phyloP scores from a whole-genome alignment of 2,888 invertebrate genomes.

The Calliphora vomitoria region DNA sequence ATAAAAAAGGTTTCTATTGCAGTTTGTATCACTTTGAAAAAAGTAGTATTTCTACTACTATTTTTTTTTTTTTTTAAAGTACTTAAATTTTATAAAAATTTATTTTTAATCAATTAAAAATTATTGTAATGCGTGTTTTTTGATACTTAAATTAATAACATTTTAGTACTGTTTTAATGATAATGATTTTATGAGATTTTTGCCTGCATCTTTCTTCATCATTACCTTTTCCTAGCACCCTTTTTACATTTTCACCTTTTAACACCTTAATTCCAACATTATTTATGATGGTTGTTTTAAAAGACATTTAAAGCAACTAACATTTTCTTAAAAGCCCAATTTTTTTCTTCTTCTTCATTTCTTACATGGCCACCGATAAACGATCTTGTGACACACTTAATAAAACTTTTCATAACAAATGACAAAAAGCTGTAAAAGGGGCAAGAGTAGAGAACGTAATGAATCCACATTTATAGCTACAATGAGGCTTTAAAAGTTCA shows the following conservation, averaged over 20 bases:
- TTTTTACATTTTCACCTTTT: slow-evolving; percentile 36
- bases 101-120: too few relatives aligned
- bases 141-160: too few relatives aligned
- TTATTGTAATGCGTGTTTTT: too few relatives aligned
- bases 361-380: slow-evolving; percentile 76
- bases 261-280: slow-evolving; percentile 42
- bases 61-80: too few relatives aligned
- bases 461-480: slow-evolving; percentile 62
- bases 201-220: too few relatives aligned
- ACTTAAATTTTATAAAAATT: too few relatives aligned
- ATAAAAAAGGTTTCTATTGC: too few relatives aligned
- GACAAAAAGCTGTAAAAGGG: slow-evolving; percentile 29
- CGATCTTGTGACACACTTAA: slow-evolving; percentile 72
- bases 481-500: slow-evolving; percentile 28
- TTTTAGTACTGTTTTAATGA: too few relatives aligned
- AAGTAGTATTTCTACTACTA: too few relatives aligned
- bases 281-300: slow-evolving; percentile 40
- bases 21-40: too few relatives aligned
- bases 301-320: slow-evolving; percentile 12
- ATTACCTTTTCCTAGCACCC: background rate
- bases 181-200: too few relatives aligned
- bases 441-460: slow-evolving; percentile 47
- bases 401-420: slow-evolving; percentile 60
- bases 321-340: slow-evolving; percentile 52
- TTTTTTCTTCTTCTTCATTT: slow-evolving; percentile 23